Conservation (phyloP, 2,797 vertebrate genomes). For the Xyrichtys novacula region DNA sequence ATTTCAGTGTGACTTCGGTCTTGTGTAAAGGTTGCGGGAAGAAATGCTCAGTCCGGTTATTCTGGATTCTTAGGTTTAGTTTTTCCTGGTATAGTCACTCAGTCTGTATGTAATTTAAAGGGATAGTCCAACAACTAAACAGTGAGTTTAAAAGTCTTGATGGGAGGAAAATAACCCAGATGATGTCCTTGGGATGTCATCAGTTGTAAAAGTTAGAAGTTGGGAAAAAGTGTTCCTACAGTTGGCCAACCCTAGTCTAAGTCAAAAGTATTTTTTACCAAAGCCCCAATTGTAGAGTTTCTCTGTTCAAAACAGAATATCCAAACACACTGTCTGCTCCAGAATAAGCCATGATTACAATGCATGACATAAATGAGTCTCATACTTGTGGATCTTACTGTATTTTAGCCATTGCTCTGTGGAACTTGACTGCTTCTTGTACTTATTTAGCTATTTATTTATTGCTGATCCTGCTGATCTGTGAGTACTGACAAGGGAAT, state of each 20-base stretch:
- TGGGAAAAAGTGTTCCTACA: neutral
- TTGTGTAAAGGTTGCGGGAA: slow-evolving; percentile 4
- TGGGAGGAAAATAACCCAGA: neutral
- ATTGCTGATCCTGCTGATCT: no score
- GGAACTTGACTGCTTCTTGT: no score
- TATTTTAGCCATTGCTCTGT: no score
- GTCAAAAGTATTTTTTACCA: no score
- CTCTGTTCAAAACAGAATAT: no score
- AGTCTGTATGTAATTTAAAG: neutral
- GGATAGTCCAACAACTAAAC: neutral
- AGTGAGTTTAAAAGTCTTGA: neutral
- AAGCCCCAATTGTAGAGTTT: no score
- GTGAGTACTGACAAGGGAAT: no score
- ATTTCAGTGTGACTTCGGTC: neutral
- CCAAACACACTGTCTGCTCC: no score
- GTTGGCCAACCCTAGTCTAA: neutral
- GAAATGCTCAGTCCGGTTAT: slow-evolving; percentile 2
- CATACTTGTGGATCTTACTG: no score
- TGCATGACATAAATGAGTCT: no score
- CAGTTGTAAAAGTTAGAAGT: neutral
- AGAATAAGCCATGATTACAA: no score
- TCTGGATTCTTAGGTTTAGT: slow-evolving; percentile 4
- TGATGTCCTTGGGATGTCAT: neutral
- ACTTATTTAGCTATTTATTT: no score
- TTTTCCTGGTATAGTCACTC: neutral